phyloP scores from a whole-genome alignment of 2,797 vertebrate genomes.

The Harpagifer antarcticus region DNA sequence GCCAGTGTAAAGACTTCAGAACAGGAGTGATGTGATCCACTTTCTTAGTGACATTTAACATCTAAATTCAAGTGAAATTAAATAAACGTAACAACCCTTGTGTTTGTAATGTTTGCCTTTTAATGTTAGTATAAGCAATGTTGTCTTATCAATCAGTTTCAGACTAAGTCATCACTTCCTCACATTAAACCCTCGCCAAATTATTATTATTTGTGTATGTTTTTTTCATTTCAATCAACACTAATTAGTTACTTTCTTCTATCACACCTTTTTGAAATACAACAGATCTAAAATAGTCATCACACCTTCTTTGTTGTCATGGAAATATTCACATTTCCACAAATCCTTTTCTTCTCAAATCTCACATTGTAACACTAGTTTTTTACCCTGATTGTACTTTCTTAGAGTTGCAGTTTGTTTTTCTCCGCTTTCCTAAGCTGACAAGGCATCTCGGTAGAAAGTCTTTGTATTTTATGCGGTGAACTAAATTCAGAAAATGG shows the following conservation, averaged over 20 bases:
- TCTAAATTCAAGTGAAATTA: not conserved
- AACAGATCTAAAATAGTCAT: too few relatives aligned
- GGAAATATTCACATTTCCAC: not conserved
- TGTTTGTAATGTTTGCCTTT: not conserved
- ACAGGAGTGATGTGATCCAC: too few relatives aligned
- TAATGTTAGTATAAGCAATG: not conserved
- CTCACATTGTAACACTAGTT: not conserved
- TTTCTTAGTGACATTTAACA: too few relatives aligned
- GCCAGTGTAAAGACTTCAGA: too few relatives aligned
- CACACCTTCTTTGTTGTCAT: not conserved
- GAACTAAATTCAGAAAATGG: slow-evolving; percentile 4
- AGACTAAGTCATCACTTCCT: not conserved
- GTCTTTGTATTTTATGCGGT: not conserved
- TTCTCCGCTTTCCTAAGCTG: not conserved
- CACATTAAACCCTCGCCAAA: not conserved
- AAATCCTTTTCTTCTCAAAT: not conserved
- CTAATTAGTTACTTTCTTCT: not conserved
- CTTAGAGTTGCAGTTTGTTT: not conserved
- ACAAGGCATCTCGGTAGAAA: not conserved
- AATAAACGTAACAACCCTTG: not conserved
- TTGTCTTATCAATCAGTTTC: not conserved
- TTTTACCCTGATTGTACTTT: slow-evolving; percentile 6
- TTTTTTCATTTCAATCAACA: not conserved
- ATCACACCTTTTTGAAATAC: not conserved
- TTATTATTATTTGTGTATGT: not conserved